Evolutionary conservation across 2,113 vertebrate species (phyloP).

Genomic region (Gracilinanus agilis): DNA sequence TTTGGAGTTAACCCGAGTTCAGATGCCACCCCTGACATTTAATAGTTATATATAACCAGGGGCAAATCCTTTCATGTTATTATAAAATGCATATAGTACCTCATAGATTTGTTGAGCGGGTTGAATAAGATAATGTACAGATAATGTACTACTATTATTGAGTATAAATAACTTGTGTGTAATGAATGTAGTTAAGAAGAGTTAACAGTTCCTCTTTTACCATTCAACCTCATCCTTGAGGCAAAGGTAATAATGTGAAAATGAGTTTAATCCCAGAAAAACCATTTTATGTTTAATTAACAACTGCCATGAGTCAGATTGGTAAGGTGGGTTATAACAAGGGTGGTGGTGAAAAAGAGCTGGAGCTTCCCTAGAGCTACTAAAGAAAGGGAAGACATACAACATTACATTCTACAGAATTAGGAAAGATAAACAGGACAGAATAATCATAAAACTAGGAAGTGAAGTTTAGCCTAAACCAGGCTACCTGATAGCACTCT

Average conservation of each 20-base stretch:
- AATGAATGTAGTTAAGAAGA: neutral
- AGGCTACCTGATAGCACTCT: neutral
- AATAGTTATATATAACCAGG: neutral
- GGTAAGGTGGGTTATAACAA: neutral
- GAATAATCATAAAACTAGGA: no score
- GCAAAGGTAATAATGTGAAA: neutral
- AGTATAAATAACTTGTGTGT: neutral
- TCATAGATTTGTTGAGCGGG: neutral
- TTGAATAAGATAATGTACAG: neutral
- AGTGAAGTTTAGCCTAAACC: neutral
- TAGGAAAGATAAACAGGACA: no score
- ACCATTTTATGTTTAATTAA: conserved; percentile 8
- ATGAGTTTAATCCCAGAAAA: neutral
- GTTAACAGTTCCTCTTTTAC: no score
- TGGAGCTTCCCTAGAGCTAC: neutral
- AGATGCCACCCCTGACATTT: neutral
- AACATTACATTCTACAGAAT: no score
- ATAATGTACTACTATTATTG: neutral
- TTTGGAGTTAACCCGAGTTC: neutral
- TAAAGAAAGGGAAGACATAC: neutral
- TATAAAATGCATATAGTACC: neutral
- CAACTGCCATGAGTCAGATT: conserved; percentile 20
- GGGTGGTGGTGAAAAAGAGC: neutral
- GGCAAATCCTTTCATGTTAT: neutral
- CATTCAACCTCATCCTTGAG: no score